Conservation (phyloP, 2,113 vertebrate genomes). For the Scomber scombrus region DNA sequence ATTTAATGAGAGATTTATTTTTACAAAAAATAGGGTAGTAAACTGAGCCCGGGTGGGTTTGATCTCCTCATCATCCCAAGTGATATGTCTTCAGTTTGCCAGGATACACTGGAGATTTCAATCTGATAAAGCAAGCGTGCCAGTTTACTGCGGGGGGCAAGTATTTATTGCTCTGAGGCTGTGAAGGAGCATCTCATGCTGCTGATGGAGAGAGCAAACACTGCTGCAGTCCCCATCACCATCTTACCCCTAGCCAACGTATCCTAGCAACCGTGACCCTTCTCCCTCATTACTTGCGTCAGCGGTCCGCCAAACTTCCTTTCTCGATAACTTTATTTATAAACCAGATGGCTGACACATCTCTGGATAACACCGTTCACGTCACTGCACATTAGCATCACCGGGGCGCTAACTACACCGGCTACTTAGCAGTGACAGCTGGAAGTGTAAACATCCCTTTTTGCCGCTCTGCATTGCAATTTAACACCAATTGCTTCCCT, state of each 20-base stretch:
- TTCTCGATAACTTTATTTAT: constrained; percentile 80
- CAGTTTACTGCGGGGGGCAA: constrained; percentile 57
- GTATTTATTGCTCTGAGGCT: constrained; percentile 59
- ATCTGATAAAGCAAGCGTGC: not conserved
- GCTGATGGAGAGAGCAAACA: constrained; percentile 61
- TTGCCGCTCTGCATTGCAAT: constrained; percentile 3
- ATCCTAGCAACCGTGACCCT: constrained; percentile 79
- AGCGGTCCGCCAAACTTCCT: constrained; percentile 69
- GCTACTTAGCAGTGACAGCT: constrained; percentile 44
- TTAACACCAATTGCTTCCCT: constrained; percentile 26
- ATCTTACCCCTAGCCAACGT: constrained; percentile 68
- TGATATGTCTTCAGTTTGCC: constrained; percentile 26
- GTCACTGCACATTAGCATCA: constrained; percentile 43
- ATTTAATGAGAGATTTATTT: not conserved
- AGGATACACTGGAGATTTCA: not conserved
- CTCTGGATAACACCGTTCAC: constrained; percentile 33
- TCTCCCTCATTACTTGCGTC: constrained; percentile 72
- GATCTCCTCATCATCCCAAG: not conserved
- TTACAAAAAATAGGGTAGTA: not conserved
- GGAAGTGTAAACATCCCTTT: constrained; percentile 58
- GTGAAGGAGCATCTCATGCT: constrained; percentile 45
- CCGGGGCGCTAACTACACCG: not conserved
- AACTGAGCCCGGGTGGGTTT: constrained; percentile 3
- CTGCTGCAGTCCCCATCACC: constrained; percentile 66
- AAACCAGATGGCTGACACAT: constrained; percentile 74